phyloP scores from a whole-genome alignment of 2,888 invertebrate species.

The Hydroisotoma schaefferi region DNA sequence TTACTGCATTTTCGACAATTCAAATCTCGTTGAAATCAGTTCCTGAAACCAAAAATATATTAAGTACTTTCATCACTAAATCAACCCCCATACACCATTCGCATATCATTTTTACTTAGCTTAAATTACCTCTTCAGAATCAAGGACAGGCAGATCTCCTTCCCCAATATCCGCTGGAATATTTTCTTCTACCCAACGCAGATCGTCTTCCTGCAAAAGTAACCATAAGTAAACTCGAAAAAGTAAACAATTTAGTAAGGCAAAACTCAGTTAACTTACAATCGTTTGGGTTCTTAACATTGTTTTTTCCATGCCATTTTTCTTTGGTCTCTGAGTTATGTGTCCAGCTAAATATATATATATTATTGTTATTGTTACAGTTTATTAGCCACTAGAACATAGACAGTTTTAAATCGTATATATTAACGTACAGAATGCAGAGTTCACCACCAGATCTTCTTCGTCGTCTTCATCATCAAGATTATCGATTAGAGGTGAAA shows the following conservation, averaged over 20 bases:
- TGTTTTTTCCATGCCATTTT: slow-evolving; percentile 31
- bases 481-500: slow-evolving; percentile 83
- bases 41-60: slow-evolving; percentile 54
- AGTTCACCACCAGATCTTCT: slow-evolving; percentile 79
- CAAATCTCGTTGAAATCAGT: slow-evolving; percentile 78
- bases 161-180: slow-evolving; percentile 74
- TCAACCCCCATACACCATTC: too few relatives aligned
- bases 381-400: neutral
- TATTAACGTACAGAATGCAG: slow-evolving; percentile 66
- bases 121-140: slow-evolving; percentile 64
- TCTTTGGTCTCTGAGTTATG: slow-evolving; percentile 44
- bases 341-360: slow-evolving; percentile 25
- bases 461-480: slow-evolving; percentile 72
- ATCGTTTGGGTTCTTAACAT: slow-evolving; percentile 35
- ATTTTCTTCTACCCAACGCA: slow-evolving; percentile 92
- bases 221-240: slow-evolving; percentile 7
- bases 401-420: neutral
- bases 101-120: neutral
- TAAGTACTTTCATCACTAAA: neutral
- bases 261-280: slow-evolving; percentile 15
- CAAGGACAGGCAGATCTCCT: slow-evolving; percentile 63
- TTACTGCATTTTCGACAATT: slow-evolving; percentile 84
- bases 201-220: slow-evolving; percentile 64
- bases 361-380: slow-evolving; percentile 8
- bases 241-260: slow-evolving; percentile 12